These are phyloP conservation scores for Gryllus bimaculatus DNA, from an alignment of 1,140 invertebrate species.

Conservation along the genomic window DNA sequence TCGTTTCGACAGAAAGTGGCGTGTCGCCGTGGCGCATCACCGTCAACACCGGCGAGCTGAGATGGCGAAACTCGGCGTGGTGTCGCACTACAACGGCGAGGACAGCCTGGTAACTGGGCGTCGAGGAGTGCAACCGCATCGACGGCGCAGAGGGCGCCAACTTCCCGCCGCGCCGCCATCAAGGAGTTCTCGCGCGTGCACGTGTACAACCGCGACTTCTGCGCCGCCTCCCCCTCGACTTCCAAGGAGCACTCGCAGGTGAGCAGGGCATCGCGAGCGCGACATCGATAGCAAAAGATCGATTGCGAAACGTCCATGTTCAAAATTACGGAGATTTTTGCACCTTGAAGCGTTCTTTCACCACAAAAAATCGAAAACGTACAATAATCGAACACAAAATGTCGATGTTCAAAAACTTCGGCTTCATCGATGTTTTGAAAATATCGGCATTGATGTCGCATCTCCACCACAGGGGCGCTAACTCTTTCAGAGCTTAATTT, in stretches of 20 bases:
- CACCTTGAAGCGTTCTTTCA: no score
- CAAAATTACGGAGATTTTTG: no score
- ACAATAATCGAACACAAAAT: no score
- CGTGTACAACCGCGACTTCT: conserved; percentile 62
- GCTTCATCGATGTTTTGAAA: no score
- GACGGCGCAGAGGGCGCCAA: conserved; percentile 66
- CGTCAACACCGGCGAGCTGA: conserved; percentile 56
- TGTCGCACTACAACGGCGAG: conserved; percentile 53
- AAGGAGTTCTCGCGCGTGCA: conserved; percentile 43
- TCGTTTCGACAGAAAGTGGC: conserved; percentile 47
- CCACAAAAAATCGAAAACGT: no score
- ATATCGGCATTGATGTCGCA: no score
- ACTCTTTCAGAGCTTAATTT: no score
- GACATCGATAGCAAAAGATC: no score
- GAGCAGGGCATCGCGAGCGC: background rate
- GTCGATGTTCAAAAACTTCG: no score
- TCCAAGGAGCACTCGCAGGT: conserved; percentile 30
- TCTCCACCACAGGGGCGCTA: no score
- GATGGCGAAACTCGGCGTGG: conserved; percentile 49
- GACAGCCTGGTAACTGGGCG: conserved; percentile 48
- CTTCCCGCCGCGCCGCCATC: conserved; percentile 55
- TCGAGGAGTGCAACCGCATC: conserved; percentile 64
- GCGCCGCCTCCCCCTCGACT: conserved; percentile 56
- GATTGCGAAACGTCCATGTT: no score
- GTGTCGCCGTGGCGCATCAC: conserved; percentile 53